Evolutionary conservation across 35 echinoderm and acorn worm species (phyloP), one percentile per base, ranked within the genome.

Genomic region (Holothuria glaberrima): DNA sequence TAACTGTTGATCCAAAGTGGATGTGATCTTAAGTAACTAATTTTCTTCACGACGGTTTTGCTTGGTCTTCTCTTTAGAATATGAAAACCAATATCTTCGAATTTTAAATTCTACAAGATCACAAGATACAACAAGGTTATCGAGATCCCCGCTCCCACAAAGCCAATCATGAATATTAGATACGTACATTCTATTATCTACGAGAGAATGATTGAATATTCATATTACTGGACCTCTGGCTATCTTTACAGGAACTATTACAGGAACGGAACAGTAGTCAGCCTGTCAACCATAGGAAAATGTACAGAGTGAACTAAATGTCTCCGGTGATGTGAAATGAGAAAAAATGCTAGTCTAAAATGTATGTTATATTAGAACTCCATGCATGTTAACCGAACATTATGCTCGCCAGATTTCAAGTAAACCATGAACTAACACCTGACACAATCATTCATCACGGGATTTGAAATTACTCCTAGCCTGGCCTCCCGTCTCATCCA

Each of bases 321-420:
- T 60, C n/a, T n/a, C n/a, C n/a, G n/a, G n/a, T n/a, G n/a, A n/a
- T n/a, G n/a, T n/a, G n/a, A n/a, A n/a, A n/a, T 12, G 22, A 60
- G 22, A 22, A 60, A 60, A 22, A 22, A 60, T 14, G 12, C 22
- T 22, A 12, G 12, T n/a, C n/a, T n/a, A n/a, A n/a, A n/a, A n/a
- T n/a, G n/a, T n/a, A n/a, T n/a, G 68, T 71, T 71, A 71, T 29
- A 71, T 71, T 71, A 10, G 30, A 71, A 26, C 19, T 71, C 68
- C 68, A 29, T 71, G 19, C 28, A 14, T 71, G 26, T 12, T 71
- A 71, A 31, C 14, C 20, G 28, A 12, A 71, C 12, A 14, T 26
- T 12, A 14, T 10, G 12, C 68, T 10, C 19, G 68, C 68, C 68
- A 71, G 10, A 71, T 71, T 14, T 71, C 26, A 31, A 31, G 12